Evolutionary conservation across 2,888 invertebrate species (phyloP).

Genomic region (Hedya salicella): DNA sequence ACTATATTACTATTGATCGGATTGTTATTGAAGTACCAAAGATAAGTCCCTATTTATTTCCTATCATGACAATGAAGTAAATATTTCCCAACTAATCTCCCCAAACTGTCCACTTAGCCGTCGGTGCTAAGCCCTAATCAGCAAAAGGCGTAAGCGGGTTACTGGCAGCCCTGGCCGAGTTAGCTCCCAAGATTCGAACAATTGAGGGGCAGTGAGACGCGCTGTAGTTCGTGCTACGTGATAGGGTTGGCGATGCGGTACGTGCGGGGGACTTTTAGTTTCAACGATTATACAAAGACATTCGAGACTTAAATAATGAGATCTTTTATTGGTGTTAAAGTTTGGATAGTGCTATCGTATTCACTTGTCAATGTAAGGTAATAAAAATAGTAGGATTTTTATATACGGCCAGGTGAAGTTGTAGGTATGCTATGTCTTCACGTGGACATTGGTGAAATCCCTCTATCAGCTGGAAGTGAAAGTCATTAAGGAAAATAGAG

Average conservation of each 20-base stretch:
- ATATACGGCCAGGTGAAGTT: too few relatives aligned
- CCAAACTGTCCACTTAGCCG: conserved; percentile 39
- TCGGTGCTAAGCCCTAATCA: conserved; percentile 35
- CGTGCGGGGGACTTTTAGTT: conserved; percentile 51
- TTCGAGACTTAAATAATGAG: too few relatives aligned
- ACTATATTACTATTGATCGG: too few relatives aligned
- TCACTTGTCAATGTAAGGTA: too few relatives aligned
- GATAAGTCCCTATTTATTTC: background rate
- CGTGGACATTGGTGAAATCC: too few relatives aligned
- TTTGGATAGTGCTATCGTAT: too few relatives aligned
- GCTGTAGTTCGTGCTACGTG: conserved; percentile 72
- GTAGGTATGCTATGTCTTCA: too few relatives aligned
- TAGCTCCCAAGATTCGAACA: conserved; percentile 82
- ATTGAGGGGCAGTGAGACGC: conserved; percentile 60
- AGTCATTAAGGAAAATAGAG: too few relatives aligned
- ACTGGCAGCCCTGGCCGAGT: conserved; percentile 66
- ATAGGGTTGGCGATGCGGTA: conserved; percentile 58
- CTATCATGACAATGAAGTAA: conserved; percentile 20
- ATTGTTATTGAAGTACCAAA: background rate
- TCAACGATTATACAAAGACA: conserved; percentile 44
- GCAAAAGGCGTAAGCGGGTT: conserved; percentile 66
- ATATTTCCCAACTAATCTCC: conserved; percentile 51
- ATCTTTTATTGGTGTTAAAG: too few relatives aligned
- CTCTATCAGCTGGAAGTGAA: too few relatives aligned
- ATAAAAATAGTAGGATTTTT: too few relatives aligned